Conservation (phyloP, 2,888 invertebrate species). For the Aspidiotus destructor region DNA sequence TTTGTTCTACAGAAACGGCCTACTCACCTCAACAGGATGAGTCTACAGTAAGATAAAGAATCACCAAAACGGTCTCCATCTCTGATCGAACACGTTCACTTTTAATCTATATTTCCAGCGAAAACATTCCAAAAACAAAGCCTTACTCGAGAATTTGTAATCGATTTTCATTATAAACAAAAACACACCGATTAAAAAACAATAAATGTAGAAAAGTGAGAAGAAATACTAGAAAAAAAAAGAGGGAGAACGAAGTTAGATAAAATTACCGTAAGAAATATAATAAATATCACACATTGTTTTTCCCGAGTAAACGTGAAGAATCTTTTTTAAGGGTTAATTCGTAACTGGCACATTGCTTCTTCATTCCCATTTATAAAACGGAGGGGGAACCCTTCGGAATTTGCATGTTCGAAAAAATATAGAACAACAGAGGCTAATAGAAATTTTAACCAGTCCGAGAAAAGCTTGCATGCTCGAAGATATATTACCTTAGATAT, state of each 20-base stretch:
- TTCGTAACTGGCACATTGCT: constrained; percentile 32
- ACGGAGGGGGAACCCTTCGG: constrained; percentile 21
- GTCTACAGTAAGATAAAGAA: too few species aligned
- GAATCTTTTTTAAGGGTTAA: constrained; percentile 30
- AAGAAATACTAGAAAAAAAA: too few species aligned
- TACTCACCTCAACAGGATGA: too few species aligned
- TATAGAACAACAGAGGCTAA: constrained; percentile 30
- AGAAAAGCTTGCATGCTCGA: constrained; percentile 31
- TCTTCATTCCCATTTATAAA: constrained; percentile 28
- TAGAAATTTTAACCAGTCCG: constrained; percentile 32
- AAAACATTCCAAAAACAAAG: too few species aligned
- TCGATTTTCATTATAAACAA: background rate
- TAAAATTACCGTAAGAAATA: background rate
- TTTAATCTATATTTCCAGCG: too few species aligned
- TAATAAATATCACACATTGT: constrained; percentile 16
- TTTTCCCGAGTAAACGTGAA: constrained; percentile 10
- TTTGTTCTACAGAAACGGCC: too few species aligned
- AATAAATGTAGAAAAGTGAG: background rate
- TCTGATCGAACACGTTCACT: too few species aligned
- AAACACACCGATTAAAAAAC: constrained; percentile 8
- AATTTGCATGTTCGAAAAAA: constrained; percentile 32
- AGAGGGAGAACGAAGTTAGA: too few species aligned
- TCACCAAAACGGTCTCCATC: too few species aligned
- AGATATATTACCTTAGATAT: constrained; percentile 32
- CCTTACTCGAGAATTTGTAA: too few species aligned